These are phyloP conservation scores for Cinara cedri DNA, from an alignment of 2,888 invertebrate genomes.

Conservation along the genomic window DNA sequence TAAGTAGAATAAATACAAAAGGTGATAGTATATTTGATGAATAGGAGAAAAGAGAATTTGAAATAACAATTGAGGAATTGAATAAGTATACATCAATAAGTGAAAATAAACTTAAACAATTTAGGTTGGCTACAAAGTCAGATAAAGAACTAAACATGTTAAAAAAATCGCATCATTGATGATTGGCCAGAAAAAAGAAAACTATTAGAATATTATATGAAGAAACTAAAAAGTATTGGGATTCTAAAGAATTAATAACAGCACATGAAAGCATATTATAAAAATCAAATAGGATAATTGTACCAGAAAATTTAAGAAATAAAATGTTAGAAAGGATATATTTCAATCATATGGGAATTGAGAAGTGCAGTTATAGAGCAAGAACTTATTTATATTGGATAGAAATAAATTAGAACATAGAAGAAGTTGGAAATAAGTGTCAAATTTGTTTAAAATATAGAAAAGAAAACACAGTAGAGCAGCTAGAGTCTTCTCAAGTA, in stretches of 20 bases:
- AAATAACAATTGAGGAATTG: not conserved
- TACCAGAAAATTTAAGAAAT: slow-evolving; percentile 2
- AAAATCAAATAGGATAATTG: not conserved
- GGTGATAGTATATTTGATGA: not conserved
- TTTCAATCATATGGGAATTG: slow-evolving; percentile 3
- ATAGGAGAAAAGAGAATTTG: not conserved
- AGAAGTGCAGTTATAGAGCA: not conserved
- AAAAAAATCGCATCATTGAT: not conserved
- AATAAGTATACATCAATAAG: not conserved
- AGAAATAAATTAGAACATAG: not conserved
- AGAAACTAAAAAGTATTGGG: not conserved
- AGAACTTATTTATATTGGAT: not conserved
- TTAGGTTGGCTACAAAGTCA: not conserved
- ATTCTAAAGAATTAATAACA: not conserved
- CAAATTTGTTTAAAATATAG: not conserved
- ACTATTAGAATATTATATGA: not conserved
- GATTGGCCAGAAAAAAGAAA: slow-evolving; percentile 10
- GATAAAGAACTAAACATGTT: slow-evolving; percentile 3
- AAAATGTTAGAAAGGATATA: slow-evolving; percentile 26
- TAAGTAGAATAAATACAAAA: not conserved
- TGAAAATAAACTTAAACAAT: not conserved
- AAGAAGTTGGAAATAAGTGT: not conserved
- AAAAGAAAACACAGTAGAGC: not conserved
- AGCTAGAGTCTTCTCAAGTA: not conserved
- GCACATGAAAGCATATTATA: not conserved